A percentile compares a stretch with the other conserved stretches of the same genome.
These are phyloP conservation scores for Caenorhabditis tropicalis DNA, from an alignment of 1,140 invertebrate genomes.

Conservation along the genomic window DNA sequence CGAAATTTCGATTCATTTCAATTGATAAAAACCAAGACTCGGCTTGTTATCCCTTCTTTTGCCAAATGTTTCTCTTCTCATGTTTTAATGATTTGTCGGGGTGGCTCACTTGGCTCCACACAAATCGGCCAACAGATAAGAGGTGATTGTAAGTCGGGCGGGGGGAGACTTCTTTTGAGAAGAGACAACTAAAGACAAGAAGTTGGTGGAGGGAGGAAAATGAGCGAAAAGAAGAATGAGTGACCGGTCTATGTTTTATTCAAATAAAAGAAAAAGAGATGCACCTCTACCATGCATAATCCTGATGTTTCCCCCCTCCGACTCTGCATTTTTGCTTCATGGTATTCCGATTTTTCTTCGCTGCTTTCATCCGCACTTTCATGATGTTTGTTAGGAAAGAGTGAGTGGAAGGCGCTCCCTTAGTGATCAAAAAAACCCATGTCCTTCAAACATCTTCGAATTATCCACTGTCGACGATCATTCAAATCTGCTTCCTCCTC, in stretches of 20 bases:
- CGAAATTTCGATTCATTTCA: too few relatives aligned
- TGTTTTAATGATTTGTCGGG: constrained; percentile 32
- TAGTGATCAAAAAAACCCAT: constrained; percentile 36
- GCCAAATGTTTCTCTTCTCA: constrained; percentile 17
- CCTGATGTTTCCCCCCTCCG: background rate
- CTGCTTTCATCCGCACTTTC: background rate
- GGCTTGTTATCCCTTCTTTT: background rate
- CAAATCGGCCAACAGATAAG: constrained; percentile 25
- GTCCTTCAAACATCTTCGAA: constrained; percentile 35
- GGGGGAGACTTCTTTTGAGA: background rate
- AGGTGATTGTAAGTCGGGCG: constrained; percentile 26
- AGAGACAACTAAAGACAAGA: background rate
- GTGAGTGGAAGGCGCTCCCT: background rate
- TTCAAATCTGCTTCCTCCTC: background rate
- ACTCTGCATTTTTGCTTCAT: background rate
- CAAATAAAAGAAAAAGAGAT: background rate
- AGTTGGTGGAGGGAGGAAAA: too few relatives aligned
- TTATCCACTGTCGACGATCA: background rate
- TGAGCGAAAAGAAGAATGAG: background rate
- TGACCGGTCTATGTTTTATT: constrained; percentile 36
- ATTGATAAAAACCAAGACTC: background rate
- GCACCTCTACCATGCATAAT: constrained; percentile 1
- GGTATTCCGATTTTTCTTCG: background rate
- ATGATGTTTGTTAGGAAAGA: constrained; percentile 13
- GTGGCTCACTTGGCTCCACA: constrained; percentile 11